phyloP scores from a whole-genome alignment of 2,888 invertebrate species.

The Catocala fraxini region DNA sequence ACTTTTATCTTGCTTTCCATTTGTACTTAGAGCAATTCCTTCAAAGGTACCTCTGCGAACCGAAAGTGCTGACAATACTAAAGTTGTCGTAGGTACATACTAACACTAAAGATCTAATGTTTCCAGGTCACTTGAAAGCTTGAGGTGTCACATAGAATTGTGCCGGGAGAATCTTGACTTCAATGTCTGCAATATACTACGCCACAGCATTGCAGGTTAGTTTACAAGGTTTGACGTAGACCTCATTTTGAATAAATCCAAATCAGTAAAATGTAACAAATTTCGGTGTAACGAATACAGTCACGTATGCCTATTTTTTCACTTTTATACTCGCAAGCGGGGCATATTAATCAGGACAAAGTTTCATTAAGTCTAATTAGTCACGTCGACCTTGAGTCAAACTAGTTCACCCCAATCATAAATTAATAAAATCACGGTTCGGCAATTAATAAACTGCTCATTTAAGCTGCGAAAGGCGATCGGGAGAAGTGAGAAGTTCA shows the following conservation, averaged over 20 bases:
- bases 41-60: no score
- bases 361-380: conserved; percentile 28
- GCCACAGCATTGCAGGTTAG: conserved; percentile 31
- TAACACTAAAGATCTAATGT: background rate
- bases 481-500: background rate
- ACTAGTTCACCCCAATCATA: conserved; percentile 18
- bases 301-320: conserved; percentile 13
- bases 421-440: conserved; percentile 25
- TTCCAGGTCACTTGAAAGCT: background rate
- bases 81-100: background rate
- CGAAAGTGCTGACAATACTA: no score
- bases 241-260: conserved; percentile 40
- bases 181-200: conserved; percentile 34
- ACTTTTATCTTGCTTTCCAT: no score
- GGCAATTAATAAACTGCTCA: conserved; percentile 25
- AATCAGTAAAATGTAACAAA: conserved; percentile 26
- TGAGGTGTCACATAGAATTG: conserved; percentile 25
- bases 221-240: conserved; percentile 23
- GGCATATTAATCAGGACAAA: conserved; percentile 10
- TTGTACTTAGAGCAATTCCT: no score
- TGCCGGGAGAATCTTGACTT: conserved; percentile 19
- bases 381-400: conserved; percentile 11
- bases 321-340: background rate
- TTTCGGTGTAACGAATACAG: conserved; percentile 12
- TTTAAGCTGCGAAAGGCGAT: conserved; percentile 20